Base-by-base conservation (phyloP, 1,140 invertebrate genomes). In the Mactra quadrangularis region DNA sequence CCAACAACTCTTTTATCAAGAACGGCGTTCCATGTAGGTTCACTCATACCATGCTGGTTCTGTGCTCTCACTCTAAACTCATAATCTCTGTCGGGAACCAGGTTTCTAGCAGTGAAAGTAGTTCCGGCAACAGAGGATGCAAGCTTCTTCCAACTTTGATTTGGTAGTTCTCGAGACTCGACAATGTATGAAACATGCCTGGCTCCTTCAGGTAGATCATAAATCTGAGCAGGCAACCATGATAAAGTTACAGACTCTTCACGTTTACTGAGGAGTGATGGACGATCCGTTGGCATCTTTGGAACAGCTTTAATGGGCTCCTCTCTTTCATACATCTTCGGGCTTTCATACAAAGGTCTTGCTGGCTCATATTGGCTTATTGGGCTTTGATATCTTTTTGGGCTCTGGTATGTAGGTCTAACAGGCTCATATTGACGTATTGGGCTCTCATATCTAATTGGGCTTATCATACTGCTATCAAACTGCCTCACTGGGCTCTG, bases 1-100 rank as follows among this genome's bases (percentile, higher is more conserved):
- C 79, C 79, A 74, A n/a, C n/a, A n/a, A 64, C 66, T 45, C 79
- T 25, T 57, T 66, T 85, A 57, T 77, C 59, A 60, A 91, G 62
- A 11, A 84, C 85, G 9, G 85, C 86, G 11, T 85, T 82, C 55
- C 85, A 66, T 15, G 90, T 89, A 17, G 90, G 85, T 62, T 92
- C 91, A 82, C 90, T 91, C 11, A 84, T 38, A 41, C 90, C 90
- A 82, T 85, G 89, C 50, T 87, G 85, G 60, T 91, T 91, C 50
- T 89, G 89, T 15, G 89, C 89, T 25, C 84, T 74, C 29, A 92
- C 87, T 11, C 91, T 64, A 86, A 91, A 92, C 52, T 84, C 78
- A 66, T 92, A 92, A 47, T 92, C 91, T 47, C 76, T 88, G 27
- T 89, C 87, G 15, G 91, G 89, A 64, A 75, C 79, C 17, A 92